Conservation (phyloP, 37 sponge, comb jelly and placozoan species). For the Crambe crambe region DNA sequence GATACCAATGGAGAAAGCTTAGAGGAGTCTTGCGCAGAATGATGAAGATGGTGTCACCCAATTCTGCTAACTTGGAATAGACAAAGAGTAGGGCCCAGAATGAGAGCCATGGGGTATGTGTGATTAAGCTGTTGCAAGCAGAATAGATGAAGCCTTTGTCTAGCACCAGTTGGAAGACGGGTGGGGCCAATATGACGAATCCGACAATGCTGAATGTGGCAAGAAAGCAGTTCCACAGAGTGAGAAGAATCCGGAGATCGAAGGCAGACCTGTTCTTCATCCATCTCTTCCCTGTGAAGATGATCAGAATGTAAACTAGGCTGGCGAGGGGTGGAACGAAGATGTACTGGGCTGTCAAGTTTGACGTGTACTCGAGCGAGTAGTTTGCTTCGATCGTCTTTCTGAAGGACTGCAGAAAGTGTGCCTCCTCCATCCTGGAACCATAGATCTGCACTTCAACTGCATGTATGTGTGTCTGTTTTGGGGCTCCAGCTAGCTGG, state of each 20-base stretch:
- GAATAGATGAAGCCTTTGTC: conserved; percentile 19
- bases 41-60: conserved; percentile 81
- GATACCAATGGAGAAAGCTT: conserved; percentile 82
- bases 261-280: conserved; percentile 43
- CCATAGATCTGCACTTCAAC: too few species aligned
- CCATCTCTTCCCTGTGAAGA: conserved; percentile 38
- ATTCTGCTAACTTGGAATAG: conserved; percentile 68
- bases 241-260: conserved; percentile 28
- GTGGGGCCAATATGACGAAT: neutral
- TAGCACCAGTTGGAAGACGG: neutral
- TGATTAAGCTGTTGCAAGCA: conserved; percentile 35
- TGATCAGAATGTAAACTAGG: conserved; percentile 34
- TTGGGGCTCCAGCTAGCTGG: too few species aligned
- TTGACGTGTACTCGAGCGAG: neutral
- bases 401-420: neutral
- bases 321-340: neutral
- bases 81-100: conserved; percentile 61
- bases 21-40: conserved; percentile 72
- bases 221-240: conserved; percentile 55
- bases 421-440: neutral
- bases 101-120: neutral
- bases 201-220: conserved; percentile 55
- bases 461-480: too few species aligned
- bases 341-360: too few species aligned
- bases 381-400: neutral